Percentiles rank a stretch among this genome's conserved stretches.
phyloP scores from a whole-genome alignment of 23 tunicate genomes.

The Botrylloides violaceus region DNA sequence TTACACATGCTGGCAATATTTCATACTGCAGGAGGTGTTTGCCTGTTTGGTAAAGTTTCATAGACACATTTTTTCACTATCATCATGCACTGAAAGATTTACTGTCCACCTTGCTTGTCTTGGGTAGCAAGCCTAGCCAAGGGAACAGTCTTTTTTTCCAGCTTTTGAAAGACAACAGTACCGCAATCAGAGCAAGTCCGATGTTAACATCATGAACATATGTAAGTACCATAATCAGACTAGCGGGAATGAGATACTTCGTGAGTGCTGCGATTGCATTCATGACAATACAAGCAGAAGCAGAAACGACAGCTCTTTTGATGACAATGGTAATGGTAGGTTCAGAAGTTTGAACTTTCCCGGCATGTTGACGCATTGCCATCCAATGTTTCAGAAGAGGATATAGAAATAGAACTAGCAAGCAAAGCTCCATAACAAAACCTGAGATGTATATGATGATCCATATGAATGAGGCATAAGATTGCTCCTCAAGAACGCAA shows the following conservation, averaged over 20 bases:
- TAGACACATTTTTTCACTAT: no score
- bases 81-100: not conserved
- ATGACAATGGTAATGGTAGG: not conserved
- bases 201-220: slow-evolving; percentile 10
- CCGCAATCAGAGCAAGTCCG: slow-evolving; percentile 1
- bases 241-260: not conserved
- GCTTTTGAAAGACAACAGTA: slow-evolving; percentile 6
- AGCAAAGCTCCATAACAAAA: not conserved
- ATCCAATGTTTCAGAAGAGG: not conserved
- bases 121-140: not conserved
- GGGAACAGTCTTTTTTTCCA: slow-evolving; percentile 2
- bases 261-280: not conserved
- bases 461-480: slow-evolving; percentile 1
- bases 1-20: no score
- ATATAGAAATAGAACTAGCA: not conserved
- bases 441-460: not conserved
- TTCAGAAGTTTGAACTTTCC: not conserved
- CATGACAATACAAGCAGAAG: not conserved
- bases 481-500: slow-evolving; percentile 1
- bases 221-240: not conserved
- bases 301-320: slow-evolving; percentile 3
- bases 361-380: not conserved
- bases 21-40: no score
- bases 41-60: no score
- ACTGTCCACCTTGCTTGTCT: not conserved